A percentile compares a stretch with the other conserved stretches of the same genome.
These are phyloP conservation scores for Caenorhabditis latens DNA, from an alignment of 1,140 invertebrate species.

Conservation along the genomic window DNA sequence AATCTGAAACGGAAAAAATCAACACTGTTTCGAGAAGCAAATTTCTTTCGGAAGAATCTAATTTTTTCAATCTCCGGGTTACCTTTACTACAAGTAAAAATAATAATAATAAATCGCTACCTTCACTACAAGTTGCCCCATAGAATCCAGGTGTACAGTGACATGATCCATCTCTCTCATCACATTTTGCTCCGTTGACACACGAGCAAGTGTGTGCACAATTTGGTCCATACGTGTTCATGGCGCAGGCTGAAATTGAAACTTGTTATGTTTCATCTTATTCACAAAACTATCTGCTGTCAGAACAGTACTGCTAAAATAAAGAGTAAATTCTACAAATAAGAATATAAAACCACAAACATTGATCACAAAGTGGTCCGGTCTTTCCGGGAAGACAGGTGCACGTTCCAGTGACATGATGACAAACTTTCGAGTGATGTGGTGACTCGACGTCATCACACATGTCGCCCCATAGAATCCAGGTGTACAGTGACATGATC, in stretches of 20 bases:
- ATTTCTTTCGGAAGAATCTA: no score
- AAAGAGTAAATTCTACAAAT: constrained; percentile 10
- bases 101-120: no score
- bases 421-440: constrained; percentile 73
- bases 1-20: no score
- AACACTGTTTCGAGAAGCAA: no score
- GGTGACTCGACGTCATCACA: constrained; percentile 55
- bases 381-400: constrained; percentile 70
- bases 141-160: constrained; percentile 80
- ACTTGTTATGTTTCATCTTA: neutral
- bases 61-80: no score
- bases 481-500: constrained; percentile 79
- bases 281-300: no score
- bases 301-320: no score
- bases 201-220: constrained; percentile 79
- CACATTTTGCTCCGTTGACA: constrained; percentile 79
- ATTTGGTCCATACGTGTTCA: constrained; percentile 78
- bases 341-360: constrained; percentile 68
- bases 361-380: constrained; percentile 72
- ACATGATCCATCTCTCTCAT: constrained; percentile 79
- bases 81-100: no score
- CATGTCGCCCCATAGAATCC: constrained; percentile 79
- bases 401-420: constrained; percentile 75
- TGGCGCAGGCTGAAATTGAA: constrained; percentile 78
- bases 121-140: constrained; percentile 78